Evolutionary conservation across 2,797 vertebrate species (phyloP).

Genomic region (Sternarchorhynchus goeldii): DNA sequence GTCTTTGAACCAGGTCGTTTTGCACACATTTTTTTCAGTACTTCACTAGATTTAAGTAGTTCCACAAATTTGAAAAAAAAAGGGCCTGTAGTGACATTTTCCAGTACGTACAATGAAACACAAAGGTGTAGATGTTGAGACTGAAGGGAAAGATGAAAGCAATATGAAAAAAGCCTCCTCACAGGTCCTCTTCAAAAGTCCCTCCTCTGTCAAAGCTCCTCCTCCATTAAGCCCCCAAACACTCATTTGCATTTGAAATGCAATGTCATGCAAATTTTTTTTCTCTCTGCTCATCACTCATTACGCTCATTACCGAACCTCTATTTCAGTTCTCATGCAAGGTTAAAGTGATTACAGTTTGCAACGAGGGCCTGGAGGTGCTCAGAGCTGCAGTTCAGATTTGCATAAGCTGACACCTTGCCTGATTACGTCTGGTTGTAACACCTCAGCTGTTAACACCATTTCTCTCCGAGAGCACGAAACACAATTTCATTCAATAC

Average conservation of each 20-base stretch:
- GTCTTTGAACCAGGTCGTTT: no score
- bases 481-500: not conserved
- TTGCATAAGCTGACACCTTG: constrained; percentile 46
- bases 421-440: constrained; percentile 41
- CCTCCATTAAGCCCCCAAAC: not conserved
- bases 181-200: not conserved
- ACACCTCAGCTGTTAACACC: constrained; percentile 8
- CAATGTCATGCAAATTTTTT: not conserved
- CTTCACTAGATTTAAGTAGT: not conserved
- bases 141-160: not conserved
- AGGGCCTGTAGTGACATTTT: not conserved
- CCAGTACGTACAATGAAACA: not conserved
- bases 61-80: not conserved
- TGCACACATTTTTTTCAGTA: not conserved
- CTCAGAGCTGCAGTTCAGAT: constrained; percentile 39
- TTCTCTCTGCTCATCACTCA: not conserved
- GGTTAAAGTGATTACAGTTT: constrained; percentile 6
- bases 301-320: not conserved
- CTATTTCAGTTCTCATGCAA: not conserved
- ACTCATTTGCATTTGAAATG: not conserved
- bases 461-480: not conserved
- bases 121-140: not conserved
- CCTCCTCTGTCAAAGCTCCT: no score
- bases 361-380: not conserved
- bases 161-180: no score